Evolutionary conservation across 2,113 vertebrate species (phyloP).

Genomic region (Sphyrna mokarran): DNA sequence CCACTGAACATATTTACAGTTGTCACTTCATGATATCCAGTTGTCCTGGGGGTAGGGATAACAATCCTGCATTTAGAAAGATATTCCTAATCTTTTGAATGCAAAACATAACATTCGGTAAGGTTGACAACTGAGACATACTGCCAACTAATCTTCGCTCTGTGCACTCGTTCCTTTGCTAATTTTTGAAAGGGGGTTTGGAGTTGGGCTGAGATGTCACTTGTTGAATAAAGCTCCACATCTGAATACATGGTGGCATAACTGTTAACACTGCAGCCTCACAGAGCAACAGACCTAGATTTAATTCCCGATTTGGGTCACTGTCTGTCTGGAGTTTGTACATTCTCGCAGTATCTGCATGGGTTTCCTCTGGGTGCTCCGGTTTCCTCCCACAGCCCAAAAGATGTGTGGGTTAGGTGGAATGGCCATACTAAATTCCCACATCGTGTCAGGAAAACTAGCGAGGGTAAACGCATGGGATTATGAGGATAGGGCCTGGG

Average conservation of each 20-base stretch:
- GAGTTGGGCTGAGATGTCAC: neutral
- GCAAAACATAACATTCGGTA: neutral
- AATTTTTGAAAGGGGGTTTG: neutral
- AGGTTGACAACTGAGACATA: neutral
- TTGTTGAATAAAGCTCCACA: neutral
- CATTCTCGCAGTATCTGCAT: no score
- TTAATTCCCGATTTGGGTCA: no score
- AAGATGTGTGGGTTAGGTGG: no score
- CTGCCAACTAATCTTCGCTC: neutral
- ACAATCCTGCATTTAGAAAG: neutral
- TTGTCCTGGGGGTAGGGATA: neutral
- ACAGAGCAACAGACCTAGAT: no score
- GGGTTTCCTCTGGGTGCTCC: no score
- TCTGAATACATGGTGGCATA: neutral
- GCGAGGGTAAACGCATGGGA: no score
- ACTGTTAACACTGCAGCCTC: no score
- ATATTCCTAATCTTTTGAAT: neutral
- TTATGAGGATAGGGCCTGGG: no score
- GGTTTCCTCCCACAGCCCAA: no score
- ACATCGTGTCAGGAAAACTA: no score
- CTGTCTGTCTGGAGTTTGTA: no score
- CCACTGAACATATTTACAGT: neutral
- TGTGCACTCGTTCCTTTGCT: neutral
- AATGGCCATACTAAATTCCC: no score
- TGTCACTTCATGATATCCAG: neutral